Conservation (phyloP, 2,888 invertebrate species). For the Apotomis capreana region DNA sequence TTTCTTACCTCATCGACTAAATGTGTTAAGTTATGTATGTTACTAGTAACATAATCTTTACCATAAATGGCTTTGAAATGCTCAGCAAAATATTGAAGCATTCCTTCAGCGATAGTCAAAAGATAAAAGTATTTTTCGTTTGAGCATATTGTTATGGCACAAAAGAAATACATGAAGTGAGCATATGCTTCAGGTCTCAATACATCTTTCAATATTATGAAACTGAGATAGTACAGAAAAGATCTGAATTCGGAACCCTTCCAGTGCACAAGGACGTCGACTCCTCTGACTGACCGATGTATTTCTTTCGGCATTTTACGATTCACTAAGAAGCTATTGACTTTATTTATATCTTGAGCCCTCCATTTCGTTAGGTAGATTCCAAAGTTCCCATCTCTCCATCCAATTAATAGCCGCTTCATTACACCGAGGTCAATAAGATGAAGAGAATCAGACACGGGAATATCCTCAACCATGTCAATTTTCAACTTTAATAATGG, state of each 20-base stretch:
- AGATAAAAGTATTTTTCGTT: slow-evolving; percentile 3
- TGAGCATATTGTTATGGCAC: too few relatives aligned
- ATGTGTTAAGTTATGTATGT: slow-evolving; percentile 28
- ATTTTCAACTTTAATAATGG: too few relatives aligned
- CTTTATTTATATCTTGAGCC: slow-evolving; percentile 36
- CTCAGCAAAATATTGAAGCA: slow-evolving; percentile 1
- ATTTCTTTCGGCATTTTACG: slow-evolving; percentile 43
- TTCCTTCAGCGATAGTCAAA: background rate
- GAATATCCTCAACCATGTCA: too few relatives aligned
- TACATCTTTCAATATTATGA: slow-evolving; percentile 12
- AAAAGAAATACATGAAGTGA: too few relatives aligned
- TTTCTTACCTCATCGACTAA: slow-evolving; percentile 8
- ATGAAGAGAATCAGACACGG: too few relatives aligned
- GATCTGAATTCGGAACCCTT: slow-evolving; percentile 43
- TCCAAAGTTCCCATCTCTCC: slow-evolving; percentile 47
- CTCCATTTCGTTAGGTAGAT: slow-evolving; percentile 44
- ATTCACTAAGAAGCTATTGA: slow-evolving; percentile 30
- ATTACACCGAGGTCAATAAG: too few relatives aligned
- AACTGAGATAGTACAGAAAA: slow-evolving; percentile 42
- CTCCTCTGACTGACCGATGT: slow-evolving; percentile 43
- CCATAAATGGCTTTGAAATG: slow-evolving; percentile 4
- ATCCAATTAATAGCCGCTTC: slow-evolving; percentile 45
- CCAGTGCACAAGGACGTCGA: slow-evolving; percentile 43
- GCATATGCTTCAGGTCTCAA: slow-evolving; percentile 4
- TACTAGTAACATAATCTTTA: slow-evolving; percentile 4